Conservation (phyloP, 1,140 invertebrate genomes). For the Hyposmocoma kahamanoa region DNA sequence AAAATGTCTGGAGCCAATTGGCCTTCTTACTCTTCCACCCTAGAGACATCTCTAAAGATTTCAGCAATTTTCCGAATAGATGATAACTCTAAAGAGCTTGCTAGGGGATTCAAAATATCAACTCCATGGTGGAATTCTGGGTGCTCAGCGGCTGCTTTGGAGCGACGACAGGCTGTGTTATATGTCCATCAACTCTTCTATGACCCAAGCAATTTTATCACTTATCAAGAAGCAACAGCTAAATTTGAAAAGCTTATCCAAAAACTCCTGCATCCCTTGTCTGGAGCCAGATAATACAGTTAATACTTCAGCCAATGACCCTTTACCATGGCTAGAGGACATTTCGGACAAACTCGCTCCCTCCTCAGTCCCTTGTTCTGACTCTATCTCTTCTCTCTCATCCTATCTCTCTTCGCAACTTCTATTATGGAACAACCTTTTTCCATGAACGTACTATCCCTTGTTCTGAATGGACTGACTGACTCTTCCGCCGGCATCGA, state of each 20-base stretch:
- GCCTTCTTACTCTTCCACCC: too few species aligned
- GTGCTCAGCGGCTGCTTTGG: conserved; percentile 2
- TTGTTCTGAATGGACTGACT: not conserved
- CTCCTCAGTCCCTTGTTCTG: not conserved
- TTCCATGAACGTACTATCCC: not conserved
- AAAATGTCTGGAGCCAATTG: not conserved
- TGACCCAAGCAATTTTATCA: not conserved
- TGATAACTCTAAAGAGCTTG: not conserved
- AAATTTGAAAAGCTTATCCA: not conserved
- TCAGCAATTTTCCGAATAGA: not conserved
- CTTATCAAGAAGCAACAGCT: not conserved
- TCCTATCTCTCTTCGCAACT: not conserved
- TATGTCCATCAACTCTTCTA: not conserved
- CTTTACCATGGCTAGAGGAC: not conserved
- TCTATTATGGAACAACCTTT: not conserved
- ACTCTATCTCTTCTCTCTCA: not conserved
- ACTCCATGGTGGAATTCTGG: conserved; percentile 11
- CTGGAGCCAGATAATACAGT: not conserved
- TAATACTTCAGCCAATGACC: not conserved
- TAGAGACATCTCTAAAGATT: not conserved
- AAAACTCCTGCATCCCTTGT: not conserved
- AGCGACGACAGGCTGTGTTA: conserved; percentile 7
- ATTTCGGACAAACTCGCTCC: conserved; percentile 7
- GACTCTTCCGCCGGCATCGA: conserved; percentile 2
- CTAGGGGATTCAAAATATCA: not conserved